These are phyloP conservation scores for Ageneiosus marmoratus DNA, from an alignment of 2,113 vertebrate genomes.

Conservation along the genomic window DNA sequence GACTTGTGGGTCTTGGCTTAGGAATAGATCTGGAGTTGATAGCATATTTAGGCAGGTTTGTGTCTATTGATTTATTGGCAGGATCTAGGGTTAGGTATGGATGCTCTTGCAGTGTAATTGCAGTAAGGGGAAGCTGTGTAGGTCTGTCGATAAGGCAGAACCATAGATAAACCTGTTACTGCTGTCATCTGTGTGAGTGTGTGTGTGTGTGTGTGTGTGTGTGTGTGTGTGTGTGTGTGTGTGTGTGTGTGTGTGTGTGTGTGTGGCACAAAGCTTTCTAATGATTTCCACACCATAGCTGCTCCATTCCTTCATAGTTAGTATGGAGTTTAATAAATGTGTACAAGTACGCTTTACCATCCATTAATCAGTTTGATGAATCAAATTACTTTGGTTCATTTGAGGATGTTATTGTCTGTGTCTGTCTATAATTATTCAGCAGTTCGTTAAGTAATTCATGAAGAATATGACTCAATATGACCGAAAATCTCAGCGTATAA, in stretches of 20 bases:
- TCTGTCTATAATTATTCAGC: not conserved
- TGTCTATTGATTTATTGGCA: not conserved
- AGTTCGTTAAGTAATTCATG: not conserved
- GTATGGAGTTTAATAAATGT: not conserved
- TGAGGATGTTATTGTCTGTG: not conserved
- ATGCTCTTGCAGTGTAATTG: slow-evolving; percentile 32
- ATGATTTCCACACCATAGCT: not conserved
- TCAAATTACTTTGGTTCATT: not conserved
- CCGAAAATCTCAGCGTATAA: not conserved
- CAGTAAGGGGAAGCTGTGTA: slow-evolving; percentile 39
- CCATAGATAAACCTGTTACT: not conserved
- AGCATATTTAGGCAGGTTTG: not conserved
- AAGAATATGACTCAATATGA: not conserved
- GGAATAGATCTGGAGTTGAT: not conserved
- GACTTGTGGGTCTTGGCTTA: not conserved
- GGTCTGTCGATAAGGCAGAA: slow-evolving; percentile 35
- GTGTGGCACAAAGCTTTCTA: not conserved
- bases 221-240: slow-evolving; percentile 8
- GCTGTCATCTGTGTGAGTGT: not conserved
- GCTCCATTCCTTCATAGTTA: not conserved
- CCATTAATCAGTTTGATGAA: not conserved
- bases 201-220: slow-evolving; percentile 12
- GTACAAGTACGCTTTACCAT: not conserved
- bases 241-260: slow-evolving; percentile 8
- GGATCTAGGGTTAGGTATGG: too few relatives aligned